These are phyloP conservation scores for Dastarcus helophoroides DNA, from an alignment of 2,888 invertebrate species.

Conservation along the genomic window DNA sequence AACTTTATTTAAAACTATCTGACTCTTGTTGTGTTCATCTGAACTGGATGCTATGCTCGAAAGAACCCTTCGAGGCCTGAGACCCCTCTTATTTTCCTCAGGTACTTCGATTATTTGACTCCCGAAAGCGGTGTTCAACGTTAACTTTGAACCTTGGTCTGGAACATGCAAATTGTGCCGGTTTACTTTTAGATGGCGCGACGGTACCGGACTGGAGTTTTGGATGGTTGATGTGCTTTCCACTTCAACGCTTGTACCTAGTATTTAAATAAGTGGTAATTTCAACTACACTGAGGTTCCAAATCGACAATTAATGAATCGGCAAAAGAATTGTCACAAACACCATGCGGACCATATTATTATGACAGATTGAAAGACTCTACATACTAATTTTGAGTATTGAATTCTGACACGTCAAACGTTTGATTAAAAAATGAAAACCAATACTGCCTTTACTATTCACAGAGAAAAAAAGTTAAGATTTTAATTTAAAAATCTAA, in stretches of 20 bases:
- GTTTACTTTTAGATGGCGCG: constrained; percentile 33
- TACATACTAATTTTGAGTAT: no score
- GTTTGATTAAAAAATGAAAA: no score
- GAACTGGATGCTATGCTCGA: constrained; percentile 57
- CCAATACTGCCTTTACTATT: no score
- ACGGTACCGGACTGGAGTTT: constrained; percentile 40
- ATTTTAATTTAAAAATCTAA: no score
- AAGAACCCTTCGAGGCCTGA: constrained; percentile 42
- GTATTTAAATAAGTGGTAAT: no score
- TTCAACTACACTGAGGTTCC: no score
- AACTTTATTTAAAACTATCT: constrained; percentile 33
- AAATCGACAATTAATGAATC: no score
- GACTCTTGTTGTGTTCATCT: constrained; percentile 39
- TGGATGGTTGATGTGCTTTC: constrained; percentile 46
- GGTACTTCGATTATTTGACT: constrained; percentile 29
- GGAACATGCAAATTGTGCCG: constrained; percentile 41
- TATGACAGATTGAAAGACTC: no score
- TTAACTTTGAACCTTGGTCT: constrained; percentile 40
- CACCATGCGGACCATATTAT: no score
- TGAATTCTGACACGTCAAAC: no score
- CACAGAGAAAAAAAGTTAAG: no score
- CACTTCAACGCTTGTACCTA: constrained; percentile 41
- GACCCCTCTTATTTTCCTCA: constrained; percentile 20
- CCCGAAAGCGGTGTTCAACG: constrained; percentile 37
- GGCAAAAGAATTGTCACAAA: no score